phyloP scores from a whole-genome alignment of 2,797 vertebrate species.

The Molothrus aeneus region DNA sequence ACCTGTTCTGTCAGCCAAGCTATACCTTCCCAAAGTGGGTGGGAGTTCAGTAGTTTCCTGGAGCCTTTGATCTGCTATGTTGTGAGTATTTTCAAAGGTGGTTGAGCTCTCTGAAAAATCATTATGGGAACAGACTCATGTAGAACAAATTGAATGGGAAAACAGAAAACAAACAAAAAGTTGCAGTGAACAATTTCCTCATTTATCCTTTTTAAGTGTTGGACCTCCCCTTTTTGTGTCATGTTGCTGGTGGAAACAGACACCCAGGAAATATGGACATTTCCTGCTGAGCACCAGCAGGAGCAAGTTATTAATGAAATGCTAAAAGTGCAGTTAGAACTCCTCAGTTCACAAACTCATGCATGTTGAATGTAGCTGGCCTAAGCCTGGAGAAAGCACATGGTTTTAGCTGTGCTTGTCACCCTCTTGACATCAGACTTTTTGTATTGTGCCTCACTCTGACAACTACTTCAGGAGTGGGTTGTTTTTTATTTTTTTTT shows the following conservation, averaged over 20 bases:
- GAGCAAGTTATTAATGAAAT: slow-evolving; percentile 7
- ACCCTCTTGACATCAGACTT: background rate
- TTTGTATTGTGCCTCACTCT: background rate
- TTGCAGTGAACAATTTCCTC: background rate
- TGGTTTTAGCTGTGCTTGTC: background rate
- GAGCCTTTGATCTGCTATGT: background rate
- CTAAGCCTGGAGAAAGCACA: background rate
- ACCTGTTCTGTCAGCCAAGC: background rate
- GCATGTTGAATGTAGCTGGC: background rate
- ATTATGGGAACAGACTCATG: background rate
- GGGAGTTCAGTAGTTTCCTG: background rate
- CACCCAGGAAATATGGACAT: background rate
- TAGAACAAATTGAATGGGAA: background rate
- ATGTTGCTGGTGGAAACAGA: background rate
- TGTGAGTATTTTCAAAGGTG: background rate
- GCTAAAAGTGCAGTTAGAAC: background rate
- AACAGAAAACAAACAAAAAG: background rate
- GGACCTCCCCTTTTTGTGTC: background rate
- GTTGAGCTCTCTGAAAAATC: background rate
- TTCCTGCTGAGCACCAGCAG: background rate
- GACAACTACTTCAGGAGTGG: background rate
- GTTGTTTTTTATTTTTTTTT: background rate
- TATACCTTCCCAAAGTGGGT: background rate
- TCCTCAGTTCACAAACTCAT: background rate
- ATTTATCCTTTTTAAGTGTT: background rate